Evolutionary conservation across 1,140 invertebrate species (phyloP), one percentile per base, ranked within the genome.

Genomic region (Littorina saxatilis): DNA sequence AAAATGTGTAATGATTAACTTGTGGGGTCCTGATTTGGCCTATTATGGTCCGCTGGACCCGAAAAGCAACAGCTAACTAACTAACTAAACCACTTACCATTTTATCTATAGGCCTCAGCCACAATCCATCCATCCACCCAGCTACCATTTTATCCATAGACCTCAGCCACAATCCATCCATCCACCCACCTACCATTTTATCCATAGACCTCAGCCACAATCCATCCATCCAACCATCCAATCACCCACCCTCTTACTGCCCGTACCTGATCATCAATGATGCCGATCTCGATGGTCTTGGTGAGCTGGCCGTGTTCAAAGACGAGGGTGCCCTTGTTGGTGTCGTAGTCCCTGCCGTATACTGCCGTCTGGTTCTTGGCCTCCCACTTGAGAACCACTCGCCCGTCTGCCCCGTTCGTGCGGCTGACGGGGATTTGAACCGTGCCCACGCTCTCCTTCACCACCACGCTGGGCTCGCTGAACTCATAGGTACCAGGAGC

Each of bases 401-500:
- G 91, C 0, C 95, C 94, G 87, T 95, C 94, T 23, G 94, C 93
- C 20, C 95, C 95, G 83, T 94, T 91, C 68, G 87, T 90, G 70
- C 95, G 87, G 15, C 93, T 83, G 0, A 95, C 92, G 17, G 94
- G 93, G 40, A 95, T 89, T n/a, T 88, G 82, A 2, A 94, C 94
- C 17, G 89, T 89, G 0, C 94, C 94, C 70, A 93, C 92, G 83
- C 94, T 95, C 87, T 95, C 95, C 87, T 95, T 95, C 73, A 95
- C 94, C 27, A 95, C 83, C 37, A 94, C 88, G 83, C 94, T 94
- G 74, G 95, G 92, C 85, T 95, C 94, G 39, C 93, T 90, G 89
- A 95, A 95, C 75, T 93, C 91, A 47, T 95, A 87, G 7, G 93
- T 91, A 35, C 95, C 95, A 82, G 95, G 95, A 85, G 94, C 94